These are phyloP conservation scores for Athalia cordata DNA, from an alignment of 2,888 invertebrate genomes.

Conservation along the genomic window DNA sequence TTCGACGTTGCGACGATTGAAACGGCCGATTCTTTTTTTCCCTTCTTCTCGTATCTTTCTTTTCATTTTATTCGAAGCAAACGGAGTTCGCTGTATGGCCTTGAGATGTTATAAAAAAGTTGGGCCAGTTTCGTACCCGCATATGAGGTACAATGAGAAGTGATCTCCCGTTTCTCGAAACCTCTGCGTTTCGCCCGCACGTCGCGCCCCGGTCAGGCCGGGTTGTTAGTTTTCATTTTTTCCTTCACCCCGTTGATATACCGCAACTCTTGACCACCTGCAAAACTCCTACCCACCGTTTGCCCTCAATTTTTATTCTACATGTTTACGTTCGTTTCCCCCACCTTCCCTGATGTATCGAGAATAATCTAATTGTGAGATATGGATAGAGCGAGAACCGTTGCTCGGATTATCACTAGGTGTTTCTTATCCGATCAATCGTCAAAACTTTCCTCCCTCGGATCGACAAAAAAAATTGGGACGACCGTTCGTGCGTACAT, in stretches of 20 bases:
- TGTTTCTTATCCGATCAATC: too few relatives aligned
- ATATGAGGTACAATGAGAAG: slow-evolving; percentile 3
- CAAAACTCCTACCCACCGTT: not conserved
- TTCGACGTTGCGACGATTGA: not conserved
- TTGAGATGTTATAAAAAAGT: slow-evolving; percentile 39
- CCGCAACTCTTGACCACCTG: not conserved
- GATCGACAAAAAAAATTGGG: too few relatives aligned
- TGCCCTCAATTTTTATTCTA: too few relatives aligned
- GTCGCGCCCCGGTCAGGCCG: slow-evolving; percentile 18
- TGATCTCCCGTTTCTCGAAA: slow-evolving; percentile 37
- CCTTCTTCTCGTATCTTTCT: too few relatives aligned
- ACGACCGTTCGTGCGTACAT: too few relatives aligned
- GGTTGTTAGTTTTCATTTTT: slow-evolving; percentile 28
- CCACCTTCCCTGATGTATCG: too few relatives aligned
- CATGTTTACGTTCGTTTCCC: too few relatives aligned
- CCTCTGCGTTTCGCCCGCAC: not conserved
- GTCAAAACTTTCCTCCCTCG: too few relatives aligned
- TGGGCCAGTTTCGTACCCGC: slow-evolving; percentile 17
- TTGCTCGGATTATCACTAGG: too few relatives aligned
- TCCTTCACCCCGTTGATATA: not conserved
- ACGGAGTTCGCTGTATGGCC: not conserved
- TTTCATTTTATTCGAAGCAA: not conserved
- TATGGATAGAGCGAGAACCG: too few relatives aligned
- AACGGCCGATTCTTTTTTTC: not conserved
- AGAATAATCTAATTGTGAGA: too few relatives aligned